Base-by-base conservation (phyloP, 2,888 invertebrate genomes). In the Xiphydria camelus region DNA sequence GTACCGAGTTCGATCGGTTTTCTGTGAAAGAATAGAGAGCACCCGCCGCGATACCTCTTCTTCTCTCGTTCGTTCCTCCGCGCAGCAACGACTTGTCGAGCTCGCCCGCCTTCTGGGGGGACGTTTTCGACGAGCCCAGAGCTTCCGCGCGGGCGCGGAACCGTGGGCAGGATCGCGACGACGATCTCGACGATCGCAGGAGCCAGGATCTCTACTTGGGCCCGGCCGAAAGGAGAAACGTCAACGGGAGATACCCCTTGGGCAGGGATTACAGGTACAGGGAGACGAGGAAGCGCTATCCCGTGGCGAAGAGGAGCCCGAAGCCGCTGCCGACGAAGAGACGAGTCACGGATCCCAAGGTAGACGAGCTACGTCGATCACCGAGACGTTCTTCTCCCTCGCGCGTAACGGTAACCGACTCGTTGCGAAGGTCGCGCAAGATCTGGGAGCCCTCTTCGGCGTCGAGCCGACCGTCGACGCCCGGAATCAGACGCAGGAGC, bases 381-480 rank as follows among this genome's bases (percentile, higher is more conserved):
- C 3, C 14, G 6, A 10, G 12, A n/a, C n/a, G n/a, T n/a, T n/a
- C n/a, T n/a, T n/a, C n/a, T n/a, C n/a, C n/a, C n/a, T n/a, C n/a
- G n/a, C n/a, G n/a, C n/a, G n/a, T n/a, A n/a, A n/a, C n/a, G n/a
- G n/a, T n/a, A n/a, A n/a, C n/a, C n/a, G n/a, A n/a, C n/a, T n/a
- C 14, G 29, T 2, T 29, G 4, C 19, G 6, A 53, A 73, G 70
- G 71, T 74, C 4, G 72, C 70, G 1, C 64, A 71, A 46, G 74
- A 73, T 41, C 40, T 74, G 22, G 71, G 70, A 4, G 80, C 79
- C 55, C 83, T 86, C 66, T 88, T 89, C 65, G 83, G 84, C 31
- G 87, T 83, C 51, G 86, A 83, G 66, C 88, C 88, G 37, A 88
- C 1, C 86, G 91, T 70, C 89, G 88, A 65, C 89, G 89, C 63